A percentile compares a stretch with the other conserved stretches of the same genome.
phyloP scores from a whole-genome alignment of 1,140 invertebrate species.

The Araneus ventricosus region DNA sequence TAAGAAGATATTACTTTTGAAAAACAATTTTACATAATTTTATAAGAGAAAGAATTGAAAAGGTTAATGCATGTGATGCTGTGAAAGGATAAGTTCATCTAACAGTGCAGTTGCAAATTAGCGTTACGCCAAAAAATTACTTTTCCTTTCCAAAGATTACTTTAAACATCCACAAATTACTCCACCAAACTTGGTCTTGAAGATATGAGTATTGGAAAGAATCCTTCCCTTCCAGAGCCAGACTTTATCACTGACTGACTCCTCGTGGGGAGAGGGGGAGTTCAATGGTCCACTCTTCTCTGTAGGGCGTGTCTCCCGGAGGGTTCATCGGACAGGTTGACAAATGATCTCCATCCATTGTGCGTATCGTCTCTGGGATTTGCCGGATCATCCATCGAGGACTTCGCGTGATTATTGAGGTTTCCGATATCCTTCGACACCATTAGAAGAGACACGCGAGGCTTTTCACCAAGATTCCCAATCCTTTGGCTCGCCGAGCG shows the following conservation, averaged over 20 bases:
- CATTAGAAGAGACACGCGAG: background rate
- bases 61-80: too few species aligned
- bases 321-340: slow-evolving; percentile 36
- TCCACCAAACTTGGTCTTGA: background rate
- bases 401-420: slow-evolving; percentile 34
- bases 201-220: background rate
- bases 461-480: background rate
- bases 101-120: too few species aligned
- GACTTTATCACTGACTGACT: slow-evolving; percentile 9
- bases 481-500: background rate
- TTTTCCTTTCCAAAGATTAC: background rate
- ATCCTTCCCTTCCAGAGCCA: background rate
- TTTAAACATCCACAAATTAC: background rate
- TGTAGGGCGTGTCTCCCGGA: slow-evolving; percentile 13
- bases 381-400: slow-evolving; percentile 28
- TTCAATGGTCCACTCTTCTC: slow-evolving; percentile 20
- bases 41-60: too few species aligned
- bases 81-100: too few species aligned
- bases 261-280: background rate
- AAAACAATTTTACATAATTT: too few species aligned
- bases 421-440: slow-evolving; percentile 52
- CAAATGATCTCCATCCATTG: slow-evolving; percentile 33
- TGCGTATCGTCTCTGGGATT: slow-evolving; percentile 47
- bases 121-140: too few species aligned
- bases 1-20: too few species aligned